These are phyloP conservation scores for Wasmannia auropunctata DNA, from an alignment of 1,140 invertebrate species.

Conservation along the genomic window DNA sequence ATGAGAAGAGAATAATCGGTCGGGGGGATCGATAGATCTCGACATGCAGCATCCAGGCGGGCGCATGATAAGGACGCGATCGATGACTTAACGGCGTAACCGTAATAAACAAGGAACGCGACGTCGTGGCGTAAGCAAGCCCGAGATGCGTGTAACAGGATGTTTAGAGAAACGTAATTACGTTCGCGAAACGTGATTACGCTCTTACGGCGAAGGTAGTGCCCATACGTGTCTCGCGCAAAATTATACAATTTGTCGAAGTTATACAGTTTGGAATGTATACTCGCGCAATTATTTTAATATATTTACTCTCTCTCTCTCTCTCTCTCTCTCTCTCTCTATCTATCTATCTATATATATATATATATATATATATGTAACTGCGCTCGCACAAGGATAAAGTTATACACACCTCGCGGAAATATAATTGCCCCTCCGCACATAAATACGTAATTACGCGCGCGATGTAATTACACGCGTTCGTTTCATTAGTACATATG, in stretches of 20 bases:
- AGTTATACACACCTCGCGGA: not conserved
- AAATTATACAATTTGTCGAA: not conserved
- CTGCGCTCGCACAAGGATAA: not conserved
- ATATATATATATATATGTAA: no score
- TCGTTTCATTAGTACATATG: not conserved
- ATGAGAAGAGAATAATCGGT: slow-evolving; percentile 74
- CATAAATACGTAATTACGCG: not conserved
- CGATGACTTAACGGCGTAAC: slow-evolving; percentile 21
- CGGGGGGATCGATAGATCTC: slow-evolving; percentile 47
- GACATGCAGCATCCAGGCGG: slow-evolving; percentile 35
- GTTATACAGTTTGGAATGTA: not conserved
- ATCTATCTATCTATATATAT: no score
- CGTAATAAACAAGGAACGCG: slow-evolving; percentile 2
- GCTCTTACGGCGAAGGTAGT: not conserved
- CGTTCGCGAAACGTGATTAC: not conserved
- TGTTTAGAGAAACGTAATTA: slow-evolving; percentile 17
- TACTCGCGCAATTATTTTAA: slow-evolving; percentile 1
- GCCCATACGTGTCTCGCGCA: not conserved
- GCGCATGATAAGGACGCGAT: slow-evolving; percentile 33
- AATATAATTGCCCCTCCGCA: not conserved
- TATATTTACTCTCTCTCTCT: no score
- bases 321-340: no score
- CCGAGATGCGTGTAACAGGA: not conserved
- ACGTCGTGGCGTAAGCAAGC: not conserved
- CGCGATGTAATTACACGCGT: not conserved